phyloP scores from a whole-genome alignment of 2,888 invertebrate species.

The Therioaphis trifolii region DNA sequence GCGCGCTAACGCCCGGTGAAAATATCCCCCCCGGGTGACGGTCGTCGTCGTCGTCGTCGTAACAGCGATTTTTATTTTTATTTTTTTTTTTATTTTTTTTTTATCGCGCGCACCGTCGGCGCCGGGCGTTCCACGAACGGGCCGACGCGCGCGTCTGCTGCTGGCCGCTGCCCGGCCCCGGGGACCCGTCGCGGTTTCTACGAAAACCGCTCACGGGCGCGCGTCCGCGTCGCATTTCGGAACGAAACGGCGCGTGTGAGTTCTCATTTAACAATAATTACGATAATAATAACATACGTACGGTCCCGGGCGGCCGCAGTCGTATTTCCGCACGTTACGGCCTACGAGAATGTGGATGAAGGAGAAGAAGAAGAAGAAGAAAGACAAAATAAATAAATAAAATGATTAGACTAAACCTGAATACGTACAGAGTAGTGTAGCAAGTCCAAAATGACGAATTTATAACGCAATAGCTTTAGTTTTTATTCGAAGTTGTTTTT shows the following conservation, averaged over 20 bases:
- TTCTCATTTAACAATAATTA: too few species aligned
- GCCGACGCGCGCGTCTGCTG: constrained; percentile 16
- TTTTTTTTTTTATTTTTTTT: constrained; percentile 1
- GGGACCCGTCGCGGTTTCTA: constrained; percentile 8
- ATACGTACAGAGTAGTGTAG: too few species aligned
- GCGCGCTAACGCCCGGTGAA: constrained; percentile 49
- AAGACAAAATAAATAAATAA: too few species aligned
- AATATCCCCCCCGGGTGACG: constrained; percentile 59
- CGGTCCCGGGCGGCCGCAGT: too few species aligned
- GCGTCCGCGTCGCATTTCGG: constrained; percentile 12
- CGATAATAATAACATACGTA: too few species aligned
- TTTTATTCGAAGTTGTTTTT: too few species aligned
- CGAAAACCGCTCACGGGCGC: constrained; percentile 19
- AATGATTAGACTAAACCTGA: too few species aligned
- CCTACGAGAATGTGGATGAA: too few species aligned
- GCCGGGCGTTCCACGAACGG: constrained; percentile 36
- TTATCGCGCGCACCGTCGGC: constrained; percentile 42
- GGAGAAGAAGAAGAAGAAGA: too few species aligned
- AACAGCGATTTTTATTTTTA: background rate
- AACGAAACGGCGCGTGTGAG: background rate
- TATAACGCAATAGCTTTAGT: too few species aligned
- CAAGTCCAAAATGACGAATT: too few species aligned
- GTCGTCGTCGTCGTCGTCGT: background rate
- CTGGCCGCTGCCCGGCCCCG: background rate
- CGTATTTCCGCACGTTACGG: too few species aligned